Evolutionary conservation across 2,888 invertebrate species (phyloP).

Genomic region (Eilema griseolum): DNA sequence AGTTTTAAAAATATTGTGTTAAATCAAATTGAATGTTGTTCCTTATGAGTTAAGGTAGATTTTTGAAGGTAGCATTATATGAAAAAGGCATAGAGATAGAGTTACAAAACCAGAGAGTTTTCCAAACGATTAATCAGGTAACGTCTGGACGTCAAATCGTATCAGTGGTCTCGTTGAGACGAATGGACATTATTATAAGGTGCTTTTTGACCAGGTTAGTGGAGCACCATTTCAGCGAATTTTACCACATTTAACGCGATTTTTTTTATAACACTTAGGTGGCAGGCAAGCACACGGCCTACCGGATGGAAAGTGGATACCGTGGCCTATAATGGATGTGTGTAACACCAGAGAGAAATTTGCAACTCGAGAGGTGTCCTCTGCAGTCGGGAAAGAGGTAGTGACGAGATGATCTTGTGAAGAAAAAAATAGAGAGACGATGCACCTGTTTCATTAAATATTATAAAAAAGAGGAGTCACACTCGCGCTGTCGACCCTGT

Average conservation of each 20-base stretch:
- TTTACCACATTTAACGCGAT: background rate
- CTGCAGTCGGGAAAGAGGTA: too few relatives aligned
- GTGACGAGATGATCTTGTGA: too few relatives aligned
- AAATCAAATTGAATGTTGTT: constrained; percentile 38
- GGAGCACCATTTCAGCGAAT: background rate
- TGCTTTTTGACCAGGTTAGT: constrained; percentile 2
- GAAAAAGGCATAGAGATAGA: constrained; percentile 60
- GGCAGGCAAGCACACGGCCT: too few relatives aligned
- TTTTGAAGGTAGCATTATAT: constrained; percentile 36
- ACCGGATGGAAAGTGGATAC: too few relatives aligned
- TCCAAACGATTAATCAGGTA: constrained; percentile 79
- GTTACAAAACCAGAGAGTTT: constrained; percentile 82
- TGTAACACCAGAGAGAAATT: too few relatives aligned
- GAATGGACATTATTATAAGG: constrained; percentile 49
- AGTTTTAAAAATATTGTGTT: too few relatives aligned
- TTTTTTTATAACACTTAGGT: background rate
- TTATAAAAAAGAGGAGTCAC: too few relatives aligned
- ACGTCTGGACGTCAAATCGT: constrained; percentile 78
- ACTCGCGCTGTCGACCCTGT: too few relatives aligned
- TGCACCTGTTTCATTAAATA: too few relatives aligned
- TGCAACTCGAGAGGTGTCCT: too few relatives aligned
- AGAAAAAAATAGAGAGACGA: too few relatives aligned
- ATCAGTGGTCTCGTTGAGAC: constrained; percentile 67
- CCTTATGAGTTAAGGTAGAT: constrained; percentile 30
- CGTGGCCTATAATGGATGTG: too few relatives aligned